Conservation (phyloP, 37 sponge, comb jelly and placozoan species). For the Chondrilla cf. caribensis region DNA sequence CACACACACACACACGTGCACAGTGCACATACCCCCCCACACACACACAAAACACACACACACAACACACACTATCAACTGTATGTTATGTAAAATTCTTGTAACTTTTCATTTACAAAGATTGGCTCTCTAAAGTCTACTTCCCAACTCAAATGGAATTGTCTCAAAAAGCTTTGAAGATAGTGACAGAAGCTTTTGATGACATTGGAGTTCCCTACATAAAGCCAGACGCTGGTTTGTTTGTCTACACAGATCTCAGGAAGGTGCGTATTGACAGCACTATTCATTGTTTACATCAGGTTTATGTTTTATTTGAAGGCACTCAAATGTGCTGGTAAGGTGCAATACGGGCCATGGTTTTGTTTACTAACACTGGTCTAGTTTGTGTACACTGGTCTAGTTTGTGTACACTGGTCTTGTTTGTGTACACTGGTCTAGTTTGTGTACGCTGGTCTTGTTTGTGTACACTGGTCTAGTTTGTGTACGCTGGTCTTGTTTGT, state of each 20-base stretch:
- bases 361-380: no score
- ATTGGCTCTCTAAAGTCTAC: conserved; percentile 4
- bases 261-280: conserved; percentile 2
- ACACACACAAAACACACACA: neutral
- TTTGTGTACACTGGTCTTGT: no score
- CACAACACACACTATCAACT: conserved; percentile 22
- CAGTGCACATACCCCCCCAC: neutral
- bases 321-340: no score
- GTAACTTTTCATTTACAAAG: neutral
- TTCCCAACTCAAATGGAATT: conserved; percentile 3
- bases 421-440: neutral
- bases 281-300: no score
- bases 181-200: conserved; percentile 8
- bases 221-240: neutral
- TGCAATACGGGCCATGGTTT: no score
- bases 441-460: neutral
- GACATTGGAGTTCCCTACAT: neutral
- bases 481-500: no score
- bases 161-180: neutral
- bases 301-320: no score
- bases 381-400: no score
- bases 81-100: neutral
- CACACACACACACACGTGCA: neutral
- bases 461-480: neutral
- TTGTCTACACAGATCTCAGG: neutral